Base-by-base conservation (phyloP, 2,888 invertebrate genomes). In the Caenorhabditis wallacei region DNA sequence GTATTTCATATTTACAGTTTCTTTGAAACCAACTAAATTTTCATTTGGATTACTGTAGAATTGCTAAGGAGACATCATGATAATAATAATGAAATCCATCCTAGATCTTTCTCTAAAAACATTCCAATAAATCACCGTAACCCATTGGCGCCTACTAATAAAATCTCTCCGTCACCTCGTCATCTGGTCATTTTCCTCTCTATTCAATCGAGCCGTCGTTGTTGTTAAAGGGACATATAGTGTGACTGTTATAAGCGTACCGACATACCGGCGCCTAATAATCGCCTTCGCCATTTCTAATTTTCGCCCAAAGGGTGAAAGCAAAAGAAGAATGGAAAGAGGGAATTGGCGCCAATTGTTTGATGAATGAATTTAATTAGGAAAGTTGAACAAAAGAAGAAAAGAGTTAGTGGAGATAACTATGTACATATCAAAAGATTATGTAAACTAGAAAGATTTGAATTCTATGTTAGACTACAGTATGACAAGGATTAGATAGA, bases 181-280 rank as follows among this genome's bases (percentile, higher is more conserved):
- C 40, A 18, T n/a, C 46, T 48, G 46, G n/a, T 18, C 46, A 48
- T 68, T 57, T 35, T 64, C 20, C 26, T n/a, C n/a, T n/a, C 16
- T 66, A 53, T 53, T 35, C 13, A 53, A 66, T 51, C 18, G 66
- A 35, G 26, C 53, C 35, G 57, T 8, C 46, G 70, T 43, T 48
- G 46, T 48, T 61, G 61, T 61, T 61, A 61, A 57, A 56, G 30
- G 56, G 48, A 40, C 22, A 53, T 64, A n/a, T n/a, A n/a, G n/a
- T n/a, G 63, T 51, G 18, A 54, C 63, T 72, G 72, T 72, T 59
- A 63, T 59, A 61, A 18, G 71, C 24, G 20, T 20, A 35, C 57
- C 75, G 68, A 35, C 75, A 68, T 16, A 51, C 24, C 26, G 75
- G 66, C 74, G 74, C 75, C 75, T 75, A 75, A 75, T 75, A 75